Evolutionary conservation across 2,888 invertebrate genomes (phyloP).

Genomic region (Amphipyra berbera): DNA sequence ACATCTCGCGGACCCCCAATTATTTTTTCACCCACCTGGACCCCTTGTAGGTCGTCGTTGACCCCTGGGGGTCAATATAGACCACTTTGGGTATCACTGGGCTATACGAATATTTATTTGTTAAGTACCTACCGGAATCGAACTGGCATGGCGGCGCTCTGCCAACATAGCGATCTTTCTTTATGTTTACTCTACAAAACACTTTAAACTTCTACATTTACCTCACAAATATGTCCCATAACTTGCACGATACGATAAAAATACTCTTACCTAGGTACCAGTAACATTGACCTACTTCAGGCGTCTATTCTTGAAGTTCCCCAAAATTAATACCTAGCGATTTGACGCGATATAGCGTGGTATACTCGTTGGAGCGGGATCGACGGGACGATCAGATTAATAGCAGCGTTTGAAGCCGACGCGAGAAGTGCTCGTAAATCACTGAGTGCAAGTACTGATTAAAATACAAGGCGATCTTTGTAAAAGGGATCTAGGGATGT

Average conservation of each 20-base stretch:
- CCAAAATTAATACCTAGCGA: constrained; percentile 40
- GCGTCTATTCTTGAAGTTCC: constrained; percentile 34
- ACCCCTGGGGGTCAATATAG: too few relatives aligned
- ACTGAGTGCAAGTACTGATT: constrained; percentile 48
- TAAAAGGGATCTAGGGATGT: constrained; percentile 16
- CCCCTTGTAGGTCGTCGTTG: too few relatives aligned
- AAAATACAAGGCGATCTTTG: constrained; percentile 40
- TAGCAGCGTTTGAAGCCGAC: constrained; percentile 36
- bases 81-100: too few relatives aligned
- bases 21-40: too few relatives aligned
- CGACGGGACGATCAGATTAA: constrained; percentile 44
- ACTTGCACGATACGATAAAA: constrained; percentile 7
- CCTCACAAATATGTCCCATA: background rate
- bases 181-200: too few relatives aligned
- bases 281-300: constrained; percentile 35
- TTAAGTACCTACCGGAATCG: too few relatives aligned
- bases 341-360: constrained; percentile 19
- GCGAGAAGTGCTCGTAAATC: constrained; percentile 49
- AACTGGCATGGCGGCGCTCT: too few relatives aligned
- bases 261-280: constrained; percentile 10
- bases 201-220: background rate
- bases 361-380: constrained; percentile 20
- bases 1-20: too few relatives aligned
- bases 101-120: too few relatives aligned
- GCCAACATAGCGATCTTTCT: too few relatives aligned